Conservation (phyloP, 2,113 vertebrate species). For the Misgurnus mizolepis region DNA sequence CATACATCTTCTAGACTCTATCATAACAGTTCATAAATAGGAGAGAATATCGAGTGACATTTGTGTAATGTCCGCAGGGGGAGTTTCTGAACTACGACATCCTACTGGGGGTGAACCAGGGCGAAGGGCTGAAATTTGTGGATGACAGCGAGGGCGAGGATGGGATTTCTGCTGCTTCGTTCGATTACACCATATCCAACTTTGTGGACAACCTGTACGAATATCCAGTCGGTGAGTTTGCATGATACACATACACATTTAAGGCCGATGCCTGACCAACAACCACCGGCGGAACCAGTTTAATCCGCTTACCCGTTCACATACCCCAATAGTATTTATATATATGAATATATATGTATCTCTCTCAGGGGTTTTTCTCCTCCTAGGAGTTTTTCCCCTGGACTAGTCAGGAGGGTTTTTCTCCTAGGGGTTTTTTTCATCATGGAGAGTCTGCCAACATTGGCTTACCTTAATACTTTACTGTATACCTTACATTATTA, state of each 20-base stretch:
- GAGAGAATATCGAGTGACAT: slow-evolving; percentile 7
- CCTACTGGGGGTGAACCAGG: slow-evolving; percentile 93
- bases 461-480: too few relatives aligned
- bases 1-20: neutral
- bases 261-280: neutral
- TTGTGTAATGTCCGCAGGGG: slow-evolving; percentile 66
- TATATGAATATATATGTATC: too few relatives aligned
- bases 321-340: too few relatives aligned
- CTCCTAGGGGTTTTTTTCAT: too few relatives aligned
- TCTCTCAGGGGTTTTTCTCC: too few relatives aligned
- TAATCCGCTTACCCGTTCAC: too few relatives aligned
- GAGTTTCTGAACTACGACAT: slow-evolving; percentile 98
- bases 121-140: slow-evolving; percentile 93
- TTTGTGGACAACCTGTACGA: slow-evolving; percentile 96
- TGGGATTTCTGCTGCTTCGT: slow-evolving; percentile 89
- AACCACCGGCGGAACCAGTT: too few relatives aligned
- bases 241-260: neutral
- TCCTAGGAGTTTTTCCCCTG: too few relatives aligned
- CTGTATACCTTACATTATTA: too few relatives aligned
- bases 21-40: neutral
- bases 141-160: slow-evolving; percentile 95
- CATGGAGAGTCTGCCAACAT: too few relatives aligned
- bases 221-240: slow-evolving; percentile 82
- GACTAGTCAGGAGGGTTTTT: too few relatives aligned
- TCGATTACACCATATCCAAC: slow-evolving; percentile 95